These are phyloP conservation scores for Darevskia mixta DNA, from an alignment of 2,797 vertebrate species.

Conservation along the genomic window DNA sequence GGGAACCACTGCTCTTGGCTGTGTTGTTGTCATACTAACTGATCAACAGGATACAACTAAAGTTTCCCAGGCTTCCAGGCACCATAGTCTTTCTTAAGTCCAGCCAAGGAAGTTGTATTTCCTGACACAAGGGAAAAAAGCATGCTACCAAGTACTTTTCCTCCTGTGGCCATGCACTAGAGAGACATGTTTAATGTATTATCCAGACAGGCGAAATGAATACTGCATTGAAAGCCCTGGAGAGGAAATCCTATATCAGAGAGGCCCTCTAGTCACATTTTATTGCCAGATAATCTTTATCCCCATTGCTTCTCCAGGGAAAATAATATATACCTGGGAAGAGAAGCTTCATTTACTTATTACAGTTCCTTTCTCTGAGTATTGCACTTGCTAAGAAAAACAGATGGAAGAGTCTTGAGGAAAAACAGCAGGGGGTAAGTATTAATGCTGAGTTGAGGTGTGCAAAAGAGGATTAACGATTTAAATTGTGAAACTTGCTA, in stretches of 20 bases:
- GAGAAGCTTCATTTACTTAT: not conserved
- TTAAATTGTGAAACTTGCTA: conserved; percentile 15
- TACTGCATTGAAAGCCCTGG: not conserved
- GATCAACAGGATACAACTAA: conserved; percentile 44
- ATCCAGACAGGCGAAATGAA: not conserved
- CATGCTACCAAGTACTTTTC: not conserved
- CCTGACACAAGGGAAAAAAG: conserved; percentile 24
- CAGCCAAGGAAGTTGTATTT: not conserved
- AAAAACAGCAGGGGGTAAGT: not conserved
- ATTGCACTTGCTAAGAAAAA: not conserved
- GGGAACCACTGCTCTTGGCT: conserved; percentile 19
- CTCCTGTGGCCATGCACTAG: not conserved
- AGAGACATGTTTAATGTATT: conserved; percentile 7
- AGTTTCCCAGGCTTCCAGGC: conserved; percentile 30
- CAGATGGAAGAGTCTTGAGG: not conserved
- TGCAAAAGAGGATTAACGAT: not conserved
- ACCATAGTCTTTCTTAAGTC: conserved; percentile 28
- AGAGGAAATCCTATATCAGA: conserved; percentile 24
- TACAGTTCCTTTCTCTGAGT: not conserved
- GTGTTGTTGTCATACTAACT: conserved; percentile 40
- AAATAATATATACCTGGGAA: not conserved
- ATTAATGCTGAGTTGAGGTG: not conserved
- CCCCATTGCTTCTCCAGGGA: conserved; percentile 5
- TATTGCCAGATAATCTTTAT: conserved; percentile 26
- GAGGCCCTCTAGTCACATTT: not conserved